Evolutionary conservation across 2,797 vertebrate genomes (phyloP).

Genomic region (Tympanoctomys barrerae): DNA sequence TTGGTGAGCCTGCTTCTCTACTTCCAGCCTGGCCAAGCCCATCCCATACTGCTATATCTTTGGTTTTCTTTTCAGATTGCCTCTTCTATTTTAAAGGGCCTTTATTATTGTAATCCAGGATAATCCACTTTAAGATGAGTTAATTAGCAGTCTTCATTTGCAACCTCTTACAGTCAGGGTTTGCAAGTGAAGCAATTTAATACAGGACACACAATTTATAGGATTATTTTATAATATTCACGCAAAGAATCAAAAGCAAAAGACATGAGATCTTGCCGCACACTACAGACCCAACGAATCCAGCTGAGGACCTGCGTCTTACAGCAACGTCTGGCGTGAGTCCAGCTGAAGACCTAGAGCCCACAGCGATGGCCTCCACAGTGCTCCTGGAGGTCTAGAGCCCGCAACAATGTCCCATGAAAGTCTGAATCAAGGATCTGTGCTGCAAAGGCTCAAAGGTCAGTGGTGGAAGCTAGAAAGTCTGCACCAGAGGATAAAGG

Average conservation of each 20-base stretch:
- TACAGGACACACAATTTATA: not conserved
- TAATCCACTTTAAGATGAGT: not conserved
- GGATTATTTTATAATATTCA: not conserved
- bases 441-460: not conserved
- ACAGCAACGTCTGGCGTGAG: not conserved
- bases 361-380: not conserved
- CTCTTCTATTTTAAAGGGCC: not conserved
- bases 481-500: not conserved
- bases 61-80: not conserved
- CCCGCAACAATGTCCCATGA: not conserved
- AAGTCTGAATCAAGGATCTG: not conserved
- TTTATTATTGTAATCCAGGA: not conserved
- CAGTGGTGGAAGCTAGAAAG: not conserved
- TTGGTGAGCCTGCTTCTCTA: not conserved
- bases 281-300: not conserved
- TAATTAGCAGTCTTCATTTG: not conserved
- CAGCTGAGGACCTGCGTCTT: not conserved
- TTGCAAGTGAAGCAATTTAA: not conserved
- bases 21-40: not conserved
- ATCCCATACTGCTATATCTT: not conserved
- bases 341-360: not conserved
- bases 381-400: not conserved
- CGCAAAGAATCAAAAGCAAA: not conserved
- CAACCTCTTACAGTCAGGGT: not conserved
- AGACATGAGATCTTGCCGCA: not conserved